Evolutionary conservation across 2,113 vertebrate genomes (phyloP).

Genomic region (Nibea albiflora): DNA sequence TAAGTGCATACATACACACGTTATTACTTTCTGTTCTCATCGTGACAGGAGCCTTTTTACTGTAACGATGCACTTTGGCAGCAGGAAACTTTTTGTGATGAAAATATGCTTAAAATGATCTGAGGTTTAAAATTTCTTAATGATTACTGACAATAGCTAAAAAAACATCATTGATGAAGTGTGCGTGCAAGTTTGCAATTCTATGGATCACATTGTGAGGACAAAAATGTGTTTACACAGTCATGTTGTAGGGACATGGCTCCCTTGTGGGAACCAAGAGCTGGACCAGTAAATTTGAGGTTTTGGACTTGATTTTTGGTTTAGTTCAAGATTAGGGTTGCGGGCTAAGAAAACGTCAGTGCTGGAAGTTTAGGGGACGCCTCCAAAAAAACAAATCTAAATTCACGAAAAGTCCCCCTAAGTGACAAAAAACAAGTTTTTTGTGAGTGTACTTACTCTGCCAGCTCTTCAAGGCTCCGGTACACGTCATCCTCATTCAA

Average conservation of each 20-base stretch:
- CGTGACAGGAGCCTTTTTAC: neutral
- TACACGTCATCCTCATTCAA: conserved; percentile 96
- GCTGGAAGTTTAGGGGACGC: neutral
- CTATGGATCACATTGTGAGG: neutral
- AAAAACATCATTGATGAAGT: neutral
- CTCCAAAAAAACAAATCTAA: neutral
- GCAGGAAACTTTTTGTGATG: neutral
- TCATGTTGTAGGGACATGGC: neutral
- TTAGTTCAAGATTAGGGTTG: neutral
- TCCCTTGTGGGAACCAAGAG: neutral
- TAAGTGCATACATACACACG: neutral
- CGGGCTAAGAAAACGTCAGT: neutral
- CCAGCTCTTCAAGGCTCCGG: conserved; percentile 96
- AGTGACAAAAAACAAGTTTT: conserved; percentile 14
- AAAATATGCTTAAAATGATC: neutral
- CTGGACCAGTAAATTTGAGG: neutral
- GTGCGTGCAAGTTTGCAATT: too few relatives aligned
- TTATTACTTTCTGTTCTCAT: neutral
- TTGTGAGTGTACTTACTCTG: conserved; percentile 88
- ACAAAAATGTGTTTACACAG: neutral
- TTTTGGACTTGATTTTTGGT: neutral
- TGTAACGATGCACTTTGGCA: neutral
- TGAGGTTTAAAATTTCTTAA: neutral
- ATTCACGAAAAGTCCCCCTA: neutral
- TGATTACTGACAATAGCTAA: neutral